Conservation (phyloP, 2,113 vertebrate species). For the Collichthys lucidus region DNA sequence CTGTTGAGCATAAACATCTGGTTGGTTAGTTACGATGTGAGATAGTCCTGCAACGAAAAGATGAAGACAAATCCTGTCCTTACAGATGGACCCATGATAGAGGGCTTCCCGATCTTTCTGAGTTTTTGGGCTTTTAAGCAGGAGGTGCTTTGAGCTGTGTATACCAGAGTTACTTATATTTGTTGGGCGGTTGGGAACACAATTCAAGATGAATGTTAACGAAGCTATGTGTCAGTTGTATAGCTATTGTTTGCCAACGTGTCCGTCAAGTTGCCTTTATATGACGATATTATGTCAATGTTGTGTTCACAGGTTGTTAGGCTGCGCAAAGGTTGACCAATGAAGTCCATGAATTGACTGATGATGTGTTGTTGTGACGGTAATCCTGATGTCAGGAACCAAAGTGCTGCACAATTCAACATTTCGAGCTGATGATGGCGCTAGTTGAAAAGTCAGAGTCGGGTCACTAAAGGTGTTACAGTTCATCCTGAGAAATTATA, state of each 20-base stretch:
- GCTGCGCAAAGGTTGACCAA: not conserved
- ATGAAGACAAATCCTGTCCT: not conserved
- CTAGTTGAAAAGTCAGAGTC: not conserved
- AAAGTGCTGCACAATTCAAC: no score
- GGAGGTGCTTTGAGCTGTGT: no score
- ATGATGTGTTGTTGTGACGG: no score
- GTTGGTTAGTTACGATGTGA: constrained; percentile 1
- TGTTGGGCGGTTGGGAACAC: not conserved
- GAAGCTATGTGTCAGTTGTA: not conserved
- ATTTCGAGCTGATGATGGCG: not conserved
- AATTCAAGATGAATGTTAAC: not conserved
- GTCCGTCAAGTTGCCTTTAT: not conserved
- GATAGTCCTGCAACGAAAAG: constrained; percentile 2
- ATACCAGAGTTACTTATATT: not conserved
- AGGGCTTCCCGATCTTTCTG: no score
- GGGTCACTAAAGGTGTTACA: not conserved
- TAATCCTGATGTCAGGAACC: no score
- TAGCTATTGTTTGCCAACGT: not conserved
- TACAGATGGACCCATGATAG: not conserved
- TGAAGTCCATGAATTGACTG: no score
- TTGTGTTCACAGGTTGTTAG: no score
- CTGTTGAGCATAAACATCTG: constrained; percentile 24
- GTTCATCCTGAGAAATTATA: no score
- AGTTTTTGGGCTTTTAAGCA: no score
- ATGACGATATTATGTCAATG: no score